Evolutionary conservation across 2,888 invertebrate genomes (phyloP), one percentile per base, ranked within the genome.

Genomic region (Cheiracanthium punctorium): DNA sequence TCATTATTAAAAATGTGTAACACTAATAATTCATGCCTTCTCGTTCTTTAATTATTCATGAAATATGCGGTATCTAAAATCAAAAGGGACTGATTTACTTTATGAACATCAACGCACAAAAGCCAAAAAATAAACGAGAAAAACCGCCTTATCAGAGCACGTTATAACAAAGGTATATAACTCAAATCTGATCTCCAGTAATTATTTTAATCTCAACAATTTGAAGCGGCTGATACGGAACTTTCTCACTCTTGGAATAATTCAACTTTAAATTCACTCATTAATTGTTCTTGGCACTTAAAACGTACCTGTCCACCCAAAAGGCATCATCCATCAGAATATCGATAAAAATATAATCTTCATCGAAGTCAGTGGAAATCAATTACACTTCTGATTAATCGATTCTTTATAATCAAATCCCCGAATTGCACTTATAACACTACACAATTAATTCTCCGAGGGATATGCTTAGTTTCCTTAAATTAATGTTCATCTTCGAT

Each of bases 341-440:
- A 58, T 58, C 58, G 58, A 58, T 58, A 58, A 58, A 58, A 58
- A 58, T 58, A 24, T 58, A 20, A 58, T 58, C 58, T 58, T 69
- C 33, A 69, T 69, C 33, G 69, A 33, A 69, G 73, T 33, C 33
- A 32, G 48, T 24, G 64, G 20, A 65, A 73, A 77, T 77, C 82
- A 84, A 84, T 84, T 77, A 82, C 33, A 10, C 43, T 29, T 7
- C 43, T 76, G 82, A 84, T 84, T 67, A 73, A 84, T 77, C 67
- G 82, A 52, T 67, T 32, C 33, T 17, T 20, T 14, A 10, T 48
- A 52, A 73, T 48, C 30, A 67, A 67, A 52, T 64, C 37, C n/a
- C n/a, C 52, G 58, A 64, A 81, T 67, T 69, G 28, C 52, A 33
- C 69, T 52, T 32, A 43, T 71, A 72, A 48, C 48, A n/a, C 30